These are phyloP conservation scores for Phalacrocorax carbo DNA, from an alignment of 2,113 vertebrate species.

Conservation along the genomic window DNA sequence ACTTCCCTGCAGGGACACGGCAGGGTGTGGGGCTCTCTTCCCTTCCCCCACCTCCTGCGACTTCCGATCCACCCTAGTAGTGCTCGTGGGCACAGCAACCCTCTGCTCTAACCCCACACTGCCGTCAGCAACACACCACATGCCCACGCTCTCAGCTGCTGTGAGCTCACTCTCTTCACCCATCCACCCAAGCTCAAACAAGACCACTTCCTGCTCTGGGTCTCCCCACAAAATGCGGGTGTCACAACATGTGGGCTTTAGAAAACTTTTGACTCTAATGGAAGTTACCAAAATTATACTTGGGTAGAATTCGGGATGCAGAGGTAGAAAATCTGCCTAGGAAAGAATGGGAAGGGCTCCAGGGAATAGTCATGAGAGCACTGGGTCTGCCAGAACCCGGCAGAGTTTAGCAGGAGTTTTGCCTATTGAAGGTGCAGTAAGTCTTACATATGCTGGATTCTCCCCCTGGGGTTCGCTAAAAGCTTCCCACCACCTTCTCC, in stretches of 20 bases:
- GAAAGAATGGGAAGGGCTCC: neutral
- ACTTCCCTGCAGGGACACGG: neutral
- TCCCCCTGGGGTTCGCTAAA: neutral
- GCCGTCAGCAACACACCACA: neutral
- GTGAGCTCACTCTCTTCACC: neutral
- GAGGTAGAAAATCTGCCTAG: neutral
- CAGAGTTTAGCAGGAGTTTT: neutral
- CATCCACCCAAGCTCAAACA: neutral
- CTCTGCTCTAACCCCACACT: neutral
- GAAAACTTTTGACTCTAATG: neutral
- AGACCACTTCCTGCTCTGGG: neutral
- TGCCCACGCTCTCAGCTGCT: rapidly evolving
- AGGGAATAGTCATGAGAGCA: neutral
- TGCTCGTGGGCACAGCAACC: neutral
- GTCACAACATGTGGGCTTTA: neutral
- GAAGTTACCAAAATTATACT: neutral
- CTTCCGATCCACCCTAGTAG: neutral
- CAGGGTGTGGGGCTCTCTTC: neutral
- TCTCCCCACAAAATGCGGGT: neutral
- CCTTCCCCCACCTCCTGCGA: neutral
- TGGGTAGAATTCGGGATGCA: neutral
- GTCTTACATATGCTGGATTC: neutral
- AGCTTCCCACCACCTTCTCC: neutral
- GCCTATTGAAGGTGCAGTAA: neutral
- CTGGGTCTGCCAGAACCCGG: neutral